Evolutionary conservation across 2,888 invertebrate genomes (phyloP).

Genomic region (Callinectes sapidus): DNA sequence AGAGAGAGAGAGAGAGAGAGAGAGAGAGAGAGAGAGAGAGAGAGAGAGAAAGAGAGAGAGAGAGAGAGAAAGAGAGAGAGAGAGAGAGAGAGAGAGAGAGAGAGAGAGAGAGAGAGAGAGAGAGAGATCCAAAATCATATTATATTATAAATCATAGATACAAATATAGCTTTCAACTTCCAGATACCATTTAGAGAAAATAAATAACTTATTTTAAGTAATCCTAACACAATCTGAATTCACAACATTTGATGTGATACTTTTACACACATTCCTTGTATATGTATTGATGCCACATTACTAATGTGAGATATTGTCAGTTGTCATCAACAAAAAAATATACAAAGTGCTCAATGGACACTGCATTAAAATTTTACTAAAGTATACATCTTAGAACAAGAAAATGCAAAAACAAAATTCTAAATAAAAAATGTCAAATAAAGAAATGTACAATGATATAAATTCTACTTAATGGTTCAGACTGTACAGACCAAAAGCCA

Average conservation of each 20-base stretch:
- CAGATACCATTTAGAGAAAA: not conserved
- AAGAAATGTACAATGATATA: slow-evolving; percentile 23
- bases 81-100: not conserved
- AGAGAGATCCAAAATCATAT: not conserved
- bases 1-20: too few species aligned
- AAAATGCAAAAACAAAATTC: not conserved
- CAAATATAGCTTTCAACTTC: not conserved
- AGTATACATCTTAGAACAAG: not conserved
- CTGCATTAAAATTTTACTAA: not conserved
- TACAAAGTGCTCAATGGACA: not conserved
- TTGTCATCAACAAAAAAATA: not conserved
- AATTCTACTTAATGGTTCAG: not conserved
- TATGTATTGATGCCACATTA: not conserved
- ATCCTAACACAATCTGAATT: not conserved
- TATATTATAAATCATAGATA: not conserved
- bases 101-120: not conserved
- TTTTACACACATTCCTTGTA: not conserved
- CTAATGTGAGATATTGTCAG: not conserved
- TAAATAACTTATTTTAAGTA: not conserved
- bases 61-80: not conserved
- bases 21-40: too few species aligned
- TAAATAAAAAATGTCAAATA: not conserved
- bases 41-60: not conserved
- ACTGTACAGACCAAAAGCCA: not conserved
- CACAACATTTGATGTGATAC: not conserved